Evolutionary conservation across 2,888 invertebrate genomes (phyloP), one percentile per base, ranked within the genome.

Genomic region (Leptogaster cylindrica): DNA sequence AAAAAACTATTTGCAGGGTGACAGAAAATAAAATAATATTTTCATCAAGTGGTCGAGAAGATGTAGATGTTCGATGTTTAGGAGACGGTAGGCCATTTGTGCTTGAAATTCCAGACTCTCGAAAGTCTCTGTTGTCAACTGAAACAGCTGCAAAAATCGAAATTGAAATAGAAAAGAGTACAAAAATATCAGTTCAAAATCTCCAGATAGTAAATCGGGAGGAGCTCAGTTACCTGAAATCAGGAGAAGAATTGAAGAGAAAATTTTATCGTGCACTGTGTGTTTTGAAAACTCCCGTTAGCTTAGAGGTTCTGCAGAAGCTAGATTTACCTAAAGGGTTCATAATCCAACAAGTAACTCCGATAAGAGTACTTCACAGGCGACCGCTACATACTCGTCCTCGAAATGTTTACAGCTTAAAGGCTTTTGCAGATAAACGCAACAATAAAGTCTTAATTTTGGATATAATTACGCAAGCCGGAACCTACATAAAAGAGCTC

Each of bases 401-500:
- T 3, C 85, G 90, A 69, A 83, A 82, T 0, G 86, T 96, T 68
- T 84, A 89, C 73, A 83, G 84, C 31, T 84, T 92, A 73, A 81
- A 82, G n/a, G 89, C 89, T 0, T 79, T 80, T 20, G 74, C 79
- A 0, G 81, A 88, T 3, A 82, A 82, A 14, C 84, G 83, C 77
- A 77, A 79, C 73, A 73, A 72, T 0, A 74, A 74, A 3, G 58
- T 75, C 6, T 87, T 96, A 74, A 82, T 85, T 50, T 75, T 95
- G 25, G 84, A 86, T 68, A 73, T 95, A 16, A 86, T 85, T 52
- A 93, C 95, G 0, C 91, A 94, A 76, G 97, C 97, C 7, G 97
- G 97, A 41, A 95, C 96, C 36, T 99, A 99, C 78, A 88, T 99
- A 1, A 99, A 99, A 82, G 98, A 99, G 83, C 93, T 98, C 83